Conservation (phyloP, 2,888 invertebrate species). For the Thymelicus acteon region DNA sequence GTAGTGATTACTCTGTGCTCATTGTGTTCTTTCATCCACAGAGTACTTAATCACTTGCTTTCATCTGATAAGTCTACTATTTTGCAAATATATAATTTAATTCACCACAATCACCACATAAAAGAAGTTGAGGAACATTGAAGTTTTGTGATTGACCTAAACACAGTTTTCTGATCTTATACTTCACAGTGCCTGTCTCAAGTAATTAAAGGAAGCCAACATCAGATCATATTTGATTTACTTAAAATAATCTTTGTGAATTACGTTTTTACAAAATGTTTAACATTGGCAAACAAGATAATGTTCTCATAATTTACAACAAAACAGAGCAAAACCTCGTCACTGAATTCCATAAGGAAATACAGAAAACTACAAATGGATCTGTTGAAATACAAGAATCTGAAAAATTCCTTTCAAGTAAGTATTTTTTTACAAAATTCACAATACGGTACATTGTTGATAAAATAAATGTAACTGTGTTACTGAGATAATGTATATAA, state of each 20-base stretch:
- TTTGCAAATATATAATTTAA: too few relatives aligned
- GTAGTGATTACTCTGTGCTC: too few relatives aligned
- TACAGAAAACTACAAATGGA: conserved; percentile 77
- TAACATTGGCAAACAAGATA: conserved; percentile 66
- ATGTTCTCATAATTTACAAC: conserved; percentile 85
- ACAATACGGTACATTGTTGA: too few relatives aligned
- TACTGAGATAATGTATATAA: too few relatives aligned
- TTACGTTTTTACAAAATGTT: conserved; percentile 56
- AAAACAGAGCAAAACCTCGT: conserved; percentile 75
- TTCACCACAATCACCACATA: too few relatives aligned
- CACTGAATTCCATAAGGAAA: conserved; percentile 77
- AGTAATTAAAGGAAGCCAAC: not conserved
- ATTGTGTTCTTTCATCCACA: too few relatives aligned
- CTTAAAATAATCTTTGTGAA: not conserved
- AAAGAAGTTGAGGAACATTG: too few relatives aligned
- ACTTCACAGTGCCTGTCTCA: not conserved
- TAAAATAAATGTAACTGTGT: too few relatives aligned
- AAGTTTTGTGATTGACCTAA: too few relatives aligned
- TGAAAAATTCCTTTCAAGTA: conserved; percentile 85
- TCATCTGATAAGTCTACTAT: too few relatives aligned
- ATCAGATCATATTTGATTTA: not conserved
- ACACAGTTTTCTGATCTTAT: not conserved
- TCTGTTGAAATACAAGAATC: conserved; percentile 85
- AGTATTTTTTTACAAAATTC: conserved; percentile 50
- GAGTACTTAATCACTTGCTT: too few relatives aligned